These are phyloP conservation scores for Nomia melanderi DNA, from an alignment of 1,140 invertebrate species.

Conservation along the genomic window DNA sequence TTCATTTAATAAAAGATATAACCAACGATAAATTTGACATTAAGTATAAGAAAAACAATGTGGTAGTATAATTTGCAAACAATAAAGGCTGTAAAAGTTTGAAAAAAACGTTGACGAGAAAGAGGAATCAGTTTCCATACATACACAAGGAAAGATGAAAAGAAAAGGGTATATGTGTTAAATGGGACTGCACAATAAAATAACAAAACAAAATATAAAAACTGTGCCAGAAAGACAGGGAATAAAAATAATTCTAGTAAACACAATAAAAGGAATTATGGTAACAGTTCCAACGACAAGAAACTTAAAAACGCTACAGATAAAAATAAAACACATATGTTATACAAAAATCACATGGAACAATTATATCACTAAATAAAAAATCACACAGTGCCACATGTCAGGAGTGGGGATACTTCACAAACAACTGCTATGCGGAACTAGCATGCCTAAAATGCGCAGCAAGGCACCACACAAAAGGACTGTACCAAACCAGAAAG, in stretches of 20 bases:
- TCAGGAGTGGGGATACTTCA: conserved; percentile 71
- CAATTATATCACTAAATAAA: conserved; percentile 50
- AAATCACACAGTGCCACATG: conserved; percentile 68
- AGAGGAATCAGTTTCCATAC: no score
- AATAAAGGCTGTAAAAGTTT: no score
- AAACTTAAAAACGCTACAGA: neutral
- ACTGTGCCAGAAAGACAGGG: no score
- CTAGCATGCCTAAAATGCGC: conserved; percentile 73
- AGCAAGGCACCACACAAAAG: conserved; percentile 62
- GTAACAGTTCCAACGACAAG: neutral
- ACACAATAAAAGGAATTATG: neutral
- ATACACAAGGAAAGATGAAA: neutral
- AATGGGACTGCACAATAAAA: neutral
- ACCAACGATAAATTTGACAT: no score
- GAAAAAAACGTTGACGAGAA: no score
- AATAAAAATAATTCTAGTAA: neutral
- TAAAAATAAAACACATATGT: neutral
- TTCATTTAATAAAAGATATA: no score
- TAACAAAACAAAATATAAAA: no score
- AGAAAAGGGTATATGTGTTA: neutral
- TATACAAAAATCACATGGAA: conserved; percentile 59
- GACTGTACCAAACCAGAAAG: conserved; percentile 62
- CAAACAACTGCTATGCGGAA: conserved; percentile 60
- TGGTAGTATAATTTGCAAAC: no score
- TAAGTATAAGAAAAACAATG: no score